These are phyloP conservation scores for Esox masquinongy DNA, from an alignment of 2,797 vertebrate species.

Conservation along the genomic window DNA sequence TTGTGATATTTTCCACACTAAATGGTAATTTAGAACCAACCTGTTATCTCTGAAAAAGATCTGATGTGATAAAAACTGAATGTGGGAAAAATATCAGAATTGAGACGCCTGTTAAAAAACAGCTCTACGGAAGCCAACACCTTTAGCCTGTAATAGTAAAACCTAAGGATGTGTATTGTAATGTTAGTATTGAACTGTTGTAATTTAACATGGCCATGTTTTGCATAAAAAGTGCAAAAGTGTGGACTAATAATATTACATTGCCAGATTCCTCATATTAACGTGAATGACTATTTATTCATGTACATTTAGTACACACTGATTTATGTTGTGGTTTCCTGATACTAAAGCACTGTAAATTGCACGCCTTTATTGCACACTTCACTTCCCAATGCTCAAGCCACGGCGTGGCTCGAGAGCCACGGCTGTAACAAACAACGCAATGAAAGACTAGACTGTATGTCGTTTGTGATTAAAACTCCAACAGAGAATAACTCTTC, in stretches of 20 bases:
- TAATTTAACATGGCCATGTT: background rate
- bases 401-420: background rate
- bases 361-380: background rate
- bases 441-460: background rate
- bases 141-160: no score
- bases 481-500: background rate
- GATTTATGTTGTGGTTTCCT: background rate
- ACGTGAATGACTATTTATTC: no score
- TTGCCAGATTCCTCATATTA: background rate
- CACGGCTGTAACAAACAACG: background rate
- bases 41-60: no score
- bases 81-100: no score
- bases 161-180: no score
- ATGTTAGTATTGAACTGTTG: no score
- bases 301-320: background rate
- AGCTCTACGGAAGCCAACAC: no score
- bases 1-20: no score
- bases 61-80: no score
- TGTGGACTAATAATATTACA: background rate
- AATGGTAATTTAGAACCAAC: no score
- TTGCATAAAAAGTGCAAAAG: background rate
- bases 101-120: no score
- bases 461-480: background rate
- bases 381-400: background rate
- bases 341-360: conserved; percentile 2